A percentile compares a stretch with the other conserved stretches of the same genome.
These are phyloP conservation scores for Perognathus longimembris DNA, from an alignment of 2,113 vertebrate genomes.

Conservation along the genomic window DNA sequence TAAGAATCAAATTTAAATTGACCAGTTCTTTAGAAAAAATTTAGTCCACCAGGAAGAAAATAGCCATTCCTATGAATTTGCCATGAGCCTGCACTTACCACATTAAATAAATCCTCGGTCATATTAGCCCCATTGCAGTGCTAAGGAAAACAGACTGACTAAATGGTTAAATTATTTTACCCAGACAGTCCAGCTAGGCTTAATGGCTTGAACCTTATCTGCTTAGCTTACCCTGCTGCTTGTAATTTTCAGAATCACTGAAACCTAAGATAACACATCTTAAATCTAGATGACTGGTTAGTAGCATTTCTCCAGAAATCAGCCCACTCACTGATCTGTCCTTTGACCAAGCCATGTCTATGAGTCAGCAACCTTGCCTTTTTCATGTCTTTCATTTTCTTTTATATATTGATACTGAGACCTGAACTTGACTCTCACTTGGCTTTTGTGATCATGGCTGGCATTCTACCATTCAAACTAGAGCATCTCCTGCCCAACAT, in stretches of 20 bases:
- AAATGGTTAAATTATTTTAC: neutral
- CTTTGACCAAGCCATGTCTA: neutral
- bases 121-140: neutral
- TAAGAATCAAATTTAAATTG: neutral
- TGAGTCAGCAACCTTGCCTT: no score
- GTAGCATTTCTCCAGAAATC: neutral
- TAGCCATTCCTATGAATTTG: neutral
- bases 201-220: neutral
- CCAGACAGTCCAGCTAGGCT: neutral
- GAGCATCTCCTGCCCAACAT: no score
- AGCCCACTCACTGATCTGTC: neutral
- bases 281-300: neutral
- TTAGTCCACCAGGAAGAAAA: neutral
- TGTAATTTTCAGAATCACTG: conserved; percentile 42
- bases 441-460: no score
- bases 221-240: neutral
- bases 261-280: neutral
- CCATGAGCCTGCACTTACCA: neutral
- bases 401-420: no score
- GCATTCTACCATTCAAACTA: no score
- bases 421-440: no score
- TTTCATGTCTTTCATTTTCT: no score
- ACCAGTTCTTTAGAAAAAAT: neutral
- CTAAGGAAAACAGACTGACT: conserved; percentile 9
- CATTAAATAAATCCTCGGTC: neutral